Conservation (phyloP, 1,140 invertebrate genomes). For the Ephestia elutella region DNA sequence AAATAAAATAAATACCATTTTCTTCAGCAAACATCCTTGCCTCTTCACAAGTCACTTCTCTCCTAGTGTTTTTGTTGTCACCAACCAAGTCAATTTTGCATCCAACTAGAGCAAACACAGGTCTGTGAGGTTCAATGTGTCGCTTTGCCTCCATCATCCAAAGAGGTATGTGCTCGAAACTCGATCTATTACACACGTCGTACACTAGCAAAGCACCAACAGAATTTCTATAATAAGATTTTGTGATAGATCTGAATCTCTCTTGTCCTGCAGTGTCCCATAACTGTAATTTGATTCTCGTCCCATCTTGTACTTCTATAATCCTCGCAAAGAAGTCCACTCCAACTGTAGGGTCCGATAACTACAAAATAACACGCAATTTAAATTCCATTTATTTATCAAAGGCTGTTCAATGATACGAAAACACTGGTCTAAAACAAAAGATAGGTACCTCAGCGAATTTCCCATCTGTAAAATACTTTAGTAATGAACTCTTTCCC, state of each 20-base stretch:
- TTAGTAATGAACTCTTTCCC: constrained; percentile 96
- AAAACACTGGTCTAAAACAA: constrained; percentile 37
- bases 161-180: constrained; percentile 92
- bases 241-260: constrained; percentile 95
- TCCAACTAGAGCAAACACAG: constrained; percentile 95
- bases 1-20: constrained; percentile 76
- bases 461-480: constrained; percentile 99
- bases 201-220: constrained; percentile 97
- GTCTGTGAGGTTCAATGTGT: constrained; percentile 94
- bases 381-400: constrained; percentile 27
- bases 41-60: constrained; percentile 91
- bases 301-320: constrained; percentile 95
- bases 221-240: constrained; percentile 97
- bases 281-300: constrained; percentile 96
- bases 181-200: constrained; percentile 95
- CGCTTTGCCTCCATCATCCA: constrained; percentile 97
- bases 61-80: constrained; percentile 76
- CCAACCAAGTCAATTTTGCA: constrained; percentile 93
- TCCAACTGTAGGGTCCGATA: constrained; percentile 97
- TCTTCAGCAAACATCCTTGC: constrained; percentile 94
- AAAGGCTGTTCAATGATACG: constrained; percentile 52
- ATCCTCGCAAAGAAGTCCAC: constrained; percentile 98
- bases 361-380: constrained; percentile 76
- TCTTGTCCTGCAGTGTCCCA: constrained; percentile 99
- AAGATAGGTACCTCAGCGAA: constrained; percentile 88